Base-by-base conservation (phyloP, 2,888 invertebrate genomes). In the Diaperis boleti region DNA sequence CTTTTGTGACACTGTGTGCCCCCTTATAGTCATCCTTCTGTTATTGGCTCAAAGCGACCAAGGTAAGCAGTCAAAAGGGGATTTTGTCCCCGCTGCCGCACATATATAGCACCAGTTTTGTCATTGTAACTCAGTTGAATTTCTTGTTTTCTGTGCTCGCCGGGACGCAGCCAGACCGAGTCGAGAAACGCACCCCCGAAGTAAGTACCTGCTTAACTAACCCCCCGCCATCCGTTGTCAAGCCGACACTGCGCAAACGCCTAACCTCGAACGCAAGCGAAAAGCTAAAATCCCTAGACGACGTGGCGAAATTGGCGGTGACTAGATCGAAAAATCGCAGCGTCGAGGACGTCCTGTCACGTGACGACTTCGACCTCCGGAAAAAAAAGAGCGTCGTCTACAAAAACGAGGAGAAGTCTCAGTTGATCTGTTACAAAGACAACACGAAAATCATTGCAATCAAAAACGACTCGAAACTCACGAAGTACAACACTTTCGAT, bases 401-500 rank as follows among this genome's bases (percentile, higher is more conserved):
- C 45, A 79, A 77, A 67, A 76, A 75, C 66, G 79, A 79, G 59
- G 79, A 81, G 59, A 81, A 80, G 64, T 79, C 80, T 1, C 79
- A 81, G 59, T 64, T 80, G 59, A 77, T 82, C 59, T 76, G 79
- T 71, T 76, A 77, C 60, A 80, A 79, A 65, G 79, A 81, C 65
- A 75, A 75, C 50, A 73, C 74, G 31, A 80, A 79, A 69, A 74
- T 79, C 3, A 72, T 79, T 17, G 73, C 79, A 1, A 75, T 79
- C 13, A 80, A 79, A 69, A 77, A 78, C 49, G 78, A 79, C 59
- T 73, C 77, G 1, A 78, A 76, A 66, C 69, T 75, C 17, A 79
- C 78, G 3, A 81, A 78, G 68, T 82, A 82, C 65, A 81, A 81
- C 61, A 82, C 81, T 7, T 81, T 81, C 60, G 80, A 80, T 63